Conservation (phyloP, 2,797 vertebrate species). For the Pseudocheirus occidentalis region DNA sequence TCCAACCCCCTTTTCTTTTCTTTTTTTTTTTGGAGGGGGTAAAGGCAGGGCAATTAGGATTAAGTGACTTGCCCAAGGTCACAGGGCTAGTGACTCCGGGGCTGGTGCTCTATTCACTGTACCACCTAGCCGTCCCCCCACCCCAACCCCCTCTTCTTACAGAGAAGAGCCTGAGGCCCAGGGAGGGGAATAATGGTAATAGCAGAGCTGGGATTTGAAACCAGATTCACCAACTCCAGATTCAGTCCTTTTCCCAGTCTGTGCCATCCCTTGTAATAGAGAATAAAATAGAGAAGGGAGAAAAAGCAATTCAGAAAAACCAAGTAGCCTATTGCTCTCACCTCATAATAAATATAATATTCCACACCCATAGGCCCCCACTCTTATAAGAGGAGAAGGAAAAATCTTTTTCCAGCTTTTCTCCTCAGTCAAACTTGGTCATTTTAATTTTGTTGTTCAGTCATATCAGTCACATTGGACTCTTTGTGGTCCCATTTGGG, state of each 20-base stretch:
- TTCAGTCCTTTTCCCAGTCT: neutral
- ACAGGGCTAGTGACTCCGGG: too few species aligned
- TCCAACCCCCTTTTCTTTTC: neutral
- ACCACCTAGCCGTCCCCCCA: neutral
- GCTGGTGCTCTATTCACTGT: too few species aligned
- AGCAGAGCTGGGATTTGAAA: neutral
- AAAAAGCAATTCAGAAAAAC: neutral
- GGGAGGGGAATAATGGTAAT: slow-evolving; percentile 17
- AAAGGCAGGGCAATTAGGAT: too few species aligned
- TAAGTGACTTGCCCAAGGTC: too few species aligned
- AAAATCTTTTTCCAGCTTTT: neutral
- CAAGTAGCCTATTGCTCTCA: neutral
- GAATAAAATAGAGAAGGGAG: neutral
- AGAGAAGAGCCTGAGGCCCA: neutral
- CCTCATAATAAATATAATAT: neutral
- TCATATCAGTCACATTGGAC: neutral
- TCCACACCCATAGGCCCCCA: neutral
- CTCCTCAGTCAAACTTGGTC: neutral
- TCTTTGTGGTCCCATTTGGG: neutral
- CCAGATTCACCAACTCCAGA: slow-evolving; percentile 21
- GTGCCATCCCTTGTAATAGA: neutral
- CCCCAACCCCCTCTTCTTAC: neutral
- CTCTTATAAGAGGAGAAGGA: neutral
- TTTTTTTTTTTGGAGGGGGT: too few species aligned
- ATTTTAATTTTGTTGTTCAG: neutral